phyloP scores from a whole-genome alignment of 2,797 vertebrate species.

The Alca torda region DNA sequence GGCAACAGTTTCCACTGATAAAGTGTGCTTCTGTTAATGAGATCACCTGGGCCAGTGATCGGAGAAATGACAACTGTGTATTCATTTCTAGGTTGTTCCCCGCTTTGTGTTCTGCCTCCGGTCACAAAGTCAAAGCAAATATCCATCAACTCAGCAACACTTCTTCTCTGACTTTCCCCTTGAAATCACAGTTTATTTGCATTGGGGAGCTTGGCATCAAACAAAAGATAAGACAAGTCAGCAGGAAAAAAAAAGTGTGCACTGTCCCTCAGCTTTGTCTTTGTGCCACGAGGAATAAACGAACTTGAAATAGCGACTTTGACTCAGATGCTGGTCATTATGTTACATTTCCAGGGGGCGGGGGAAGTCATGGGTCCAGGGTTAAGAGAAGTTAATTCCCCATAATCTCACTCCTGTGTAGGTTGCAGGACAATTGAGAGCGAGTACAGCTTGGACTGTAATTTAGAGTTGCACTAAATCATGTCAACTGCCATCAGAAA shows the following conservation, averaged over 20 bases:
- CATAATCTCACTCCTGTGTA: neutral
- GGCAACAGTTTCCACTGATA: neutral
- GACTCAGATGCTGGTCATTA: neutral
- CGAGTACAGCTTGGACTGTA: neutral
- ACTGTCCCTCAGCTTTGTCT: neutral
- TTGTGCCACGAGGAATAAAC: neutral
- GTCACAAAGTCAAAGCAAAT: constrained; percentile 49
- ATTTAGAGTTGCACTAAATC: neutral
- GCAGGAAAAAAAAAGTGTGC: neutral
- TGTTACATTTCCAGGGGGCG: neutral
- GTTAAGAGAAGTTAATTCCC: neutral
- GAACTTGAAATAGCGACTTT: neutral
- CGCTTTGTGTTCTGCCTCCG: neutral
- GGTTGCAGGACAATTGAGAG: neutral
- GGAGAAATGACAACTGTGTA: neutral
- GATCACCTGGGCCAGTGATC: constrained; percentile 18
- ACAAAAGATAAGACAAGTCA: neutral
- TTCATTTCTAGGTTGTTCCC: neutral
- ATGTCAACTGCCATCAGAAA: neutral
- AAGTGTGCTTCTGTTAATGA: neutral
- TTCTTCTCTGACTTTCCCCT: neutral
- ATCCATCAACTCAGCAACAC: neutral
- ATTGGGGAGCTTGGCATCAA: neutral
- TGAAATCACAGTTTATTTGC: constrained; percentile 23
- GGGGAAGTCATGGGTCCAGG: neutral